A percentile compares a stretch with the other conserved stretches of the same genome.
Conservation (phyloP, 1,140 invertebrate species). For the Brachystomella parvula region DNA sequence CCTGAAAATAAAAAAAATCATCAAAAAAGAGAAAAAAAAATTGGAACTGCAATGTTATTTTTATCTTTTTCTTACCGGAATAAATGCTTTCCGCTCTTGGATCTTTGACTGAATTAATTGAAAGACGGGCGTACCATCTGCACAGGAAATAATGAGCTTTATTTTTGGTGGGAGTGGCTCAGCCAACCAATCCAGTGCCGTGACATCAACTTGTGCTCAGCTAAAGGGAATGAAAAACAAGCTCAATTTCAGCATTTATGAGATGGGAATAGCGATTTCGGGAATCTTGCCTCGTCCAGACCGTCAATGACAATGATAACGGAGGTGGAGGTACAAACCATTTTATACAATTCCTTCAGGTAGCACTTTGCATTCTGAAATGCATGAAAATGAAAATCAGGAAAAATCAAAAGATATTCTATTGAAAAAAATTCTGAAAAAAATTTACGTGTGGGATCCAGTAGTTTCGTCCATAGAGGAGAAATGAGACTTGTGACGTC, state of each 20-base stretch:
- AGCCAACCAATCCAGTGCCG: constrained; percentile 57
- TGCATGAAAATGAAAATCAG: neutral
- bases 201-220: constrained; percentile 23
- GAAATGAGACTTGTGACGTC: constrained; percentile 57
- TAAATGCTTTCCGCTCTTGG: constrained; percentile 35
- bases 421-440: constrained; percentile 10
- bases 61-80: constrained; percentile 32
- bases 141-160: constrained; percentile 62
- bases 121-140: constrained; percentile 49
- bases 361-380: constrained; percentile 49
- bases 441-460: constrained; percentile 53
- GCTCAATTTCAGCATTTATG: neutral
- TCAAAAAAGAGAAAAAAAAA: neutral
- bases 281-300: constrained; percentile 58
- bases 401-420: neutral
- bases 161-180: constrained; percentile 56
- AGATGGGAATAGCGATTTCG: constrained; percentile 25
- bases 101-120: constrained; percentile 44
- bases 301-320: constrained; percentile 60
- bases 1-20: constrained; percentile 38
- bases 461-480: constrained; percentile 50
- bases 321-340: constrained; percentile 50
- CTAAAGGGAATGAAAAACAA: constrained; percentile 24
- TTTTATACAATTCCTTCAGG: constrained; percentile 46
- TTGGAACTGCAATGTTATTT: neutral